Conservation (phyloP, 2,113 vertebrate species). For the Morone chrysops region DNA sequence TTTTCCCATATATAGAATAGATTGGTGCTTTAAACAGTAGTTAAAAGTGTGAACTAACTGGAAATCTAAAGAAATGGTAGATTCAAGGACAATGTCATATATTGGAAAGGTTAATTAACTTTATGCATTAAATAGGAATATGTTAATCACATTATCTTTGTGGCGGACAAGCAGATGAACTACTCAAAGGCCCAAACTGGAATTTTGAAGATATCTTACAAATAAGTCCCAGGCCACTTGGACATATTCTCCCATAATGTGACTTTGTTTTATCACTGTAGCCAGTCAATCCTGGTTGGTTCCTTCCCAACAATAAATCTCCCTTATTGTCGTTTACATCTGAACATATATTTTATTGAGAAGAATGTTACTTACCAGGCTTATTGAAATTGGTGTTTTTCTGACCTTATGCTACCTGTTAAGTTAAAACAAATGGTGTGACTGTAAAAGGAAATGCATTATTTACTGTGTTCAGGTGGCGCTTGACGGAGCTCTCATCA, state of each 20-base stretch:
- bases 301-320: not conserved
- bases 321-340: no score
- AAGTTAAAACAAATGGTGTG: not conserved
- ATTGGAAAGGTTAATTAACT: not conserved
- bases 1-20: not conserved
- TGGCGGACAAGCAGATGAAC: no score
- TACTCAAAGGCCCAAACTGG: no score
- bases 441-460: not conserved
- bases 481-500: conserved; percentile 79
- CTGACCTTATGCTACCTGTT: not conserved
- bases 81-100: not conserved
- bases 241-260: not conserved
- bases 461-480: conserved; percentile 81
- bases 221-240: not conserved
- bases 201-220: not conserved
- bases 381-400: no score
- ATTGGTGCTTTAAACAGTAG: not conserved
- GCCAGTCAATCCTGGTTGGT: not conserved
- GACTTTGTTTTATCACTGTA: not conserved
- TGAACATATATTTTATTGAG: not conserved
- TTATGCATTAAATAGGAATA: no score
- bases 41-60: not conserved
- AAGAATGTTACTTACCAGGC: no score
- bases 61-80: not conserved
- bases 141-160: not conserved